Conservation (phyloP, 2,888 invertebrate species). For the Metopia argyrocephala region DNA sequence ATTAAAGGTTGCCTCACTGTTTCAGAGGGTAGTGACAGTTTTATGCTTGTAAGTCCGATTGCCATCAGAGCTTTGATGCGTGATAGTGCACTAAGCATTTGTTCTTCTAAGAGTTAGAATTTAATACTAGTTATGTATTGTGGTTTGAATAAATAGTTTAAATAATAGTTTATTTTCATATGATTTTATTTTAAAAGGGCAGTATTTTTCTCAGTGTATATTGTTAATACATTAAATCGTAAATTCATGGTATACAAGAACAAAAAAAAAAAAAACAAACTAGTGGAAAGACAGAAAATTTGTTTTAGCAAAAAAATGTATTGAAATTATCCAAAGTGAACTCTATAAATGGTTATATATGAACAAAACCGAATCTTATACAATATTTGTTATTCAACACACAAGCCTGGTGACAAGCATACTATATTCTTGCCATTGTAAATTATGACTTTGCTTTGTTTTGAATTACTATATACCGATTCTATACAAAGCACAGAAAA, state of each 20-base stretch:
- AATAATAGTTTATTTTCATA: too few relatives aligned
- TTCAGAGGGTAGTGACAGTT: too few relatives aligned
- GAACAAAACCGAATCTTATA: constrained; percentile 2
- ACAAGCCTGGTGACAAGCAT: constrained; percentile 19
- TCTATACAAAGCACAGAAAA: constrained; percentile 17
- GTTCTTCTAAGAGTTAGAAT: too few relatives aligned
- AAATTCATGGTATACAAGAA: constrained; percentile 2
- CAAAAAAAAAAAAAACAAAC: constrained; percentile 13
- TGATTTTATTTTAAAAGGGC: neutral
- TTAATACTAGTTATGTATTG: too few relatives aligned
- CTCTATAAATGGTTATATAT: neutral
- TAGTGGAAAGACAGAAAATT: neutral
- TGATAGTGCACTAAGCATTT: too few relatives aligned
- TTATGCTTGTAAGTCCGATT: too few relatives aligned
- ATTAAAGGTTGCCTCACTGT: too few relatives aligned
- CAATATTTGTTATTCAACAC: neutral
- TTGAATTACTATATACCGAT: constrained; percentile 52
- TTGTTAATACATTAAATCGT: neutral
- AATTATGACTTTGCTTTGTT: constrained; percentile 53
- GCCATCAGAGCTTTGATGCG: too few relatives aligned
- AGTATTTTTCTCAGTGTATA: neutral
- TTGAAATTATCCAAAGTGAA: constrained; percentile 13
- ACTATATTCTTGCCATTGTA: constrained; percentile 44
- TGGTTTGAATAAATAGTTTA: too few relatives aligned
- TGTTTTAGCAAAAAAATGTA: neutral